Evolutionary conservation across 2,888 invertebrate species (phyloP).

Genomic region (Silvanus unidentatus): DNA sequence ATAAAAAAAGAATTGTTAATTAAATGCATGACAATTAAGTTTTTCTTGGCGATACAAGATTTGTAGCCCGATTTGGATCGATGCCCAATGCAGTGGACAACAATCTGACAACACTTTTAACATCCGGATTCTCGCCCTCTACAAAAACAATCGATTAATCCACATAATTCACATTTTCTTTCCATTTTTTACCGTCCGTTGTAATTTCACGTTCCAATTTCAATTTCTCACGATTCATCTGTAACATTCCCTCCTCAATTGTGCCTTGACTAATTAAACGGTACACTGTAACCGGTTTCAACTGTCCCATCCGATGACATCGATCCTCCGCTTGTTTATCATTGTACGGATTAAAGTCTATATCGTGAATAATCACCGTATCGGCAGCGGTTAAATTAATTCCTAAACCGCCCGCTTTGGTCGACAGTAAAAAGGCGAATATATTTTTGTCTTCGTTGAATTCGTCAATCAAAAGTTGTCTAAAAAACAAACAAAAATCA

Average conservation of each 20-base stretch:
- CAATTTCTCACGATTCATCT: slow-evolving; percentile 85
- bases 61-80: slow-evolving; percentile 36
- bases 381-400: slow-evolving; percentile 93
- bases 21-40: not conserved
- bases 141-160: no score
- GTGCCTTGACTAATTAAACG: slow-evolving; percentile 79
- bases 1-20: no score
- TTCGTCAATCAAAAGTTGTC: slow-evolving; percentile 85
- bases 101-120: slow-evolving; percentile 73
- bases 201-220: slow-evolving; percentile 85
- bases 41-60: slow-evolving; percentile 38
- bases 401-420: slow-evolving; percentile 91
- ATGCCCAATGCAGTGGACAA: slow-evolving; percentile 74
- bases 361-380: slow-evolving; percentile 93
- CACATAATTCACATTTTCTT: no score
- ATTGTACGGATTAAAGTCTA: slow-evolving; percentile 97
- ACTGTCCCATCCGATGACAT: slow-evolving; percentile 72
- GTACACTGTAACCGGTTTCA: slow-evolving; percentile 78
- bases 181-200: slow-evolving; percentile 44
- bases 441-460: slow-evolving; percentile 74
- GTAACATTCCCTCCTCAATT: slow-evolving; percentile 89
- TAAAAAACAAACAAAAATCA: slow-evolving; percentile 48
- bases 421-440: slow-evolving; percentile 87
- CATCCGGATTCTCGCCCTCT: slow-evolving; percentile 68
- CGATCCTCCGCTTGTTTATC: slow-evolving; percentile 97